These are phyloP conservation scores for Malurus cyaneus DNA, from an alignment of 2,113 vertebrate genomes.

Conservation along the genomic window DNA sequence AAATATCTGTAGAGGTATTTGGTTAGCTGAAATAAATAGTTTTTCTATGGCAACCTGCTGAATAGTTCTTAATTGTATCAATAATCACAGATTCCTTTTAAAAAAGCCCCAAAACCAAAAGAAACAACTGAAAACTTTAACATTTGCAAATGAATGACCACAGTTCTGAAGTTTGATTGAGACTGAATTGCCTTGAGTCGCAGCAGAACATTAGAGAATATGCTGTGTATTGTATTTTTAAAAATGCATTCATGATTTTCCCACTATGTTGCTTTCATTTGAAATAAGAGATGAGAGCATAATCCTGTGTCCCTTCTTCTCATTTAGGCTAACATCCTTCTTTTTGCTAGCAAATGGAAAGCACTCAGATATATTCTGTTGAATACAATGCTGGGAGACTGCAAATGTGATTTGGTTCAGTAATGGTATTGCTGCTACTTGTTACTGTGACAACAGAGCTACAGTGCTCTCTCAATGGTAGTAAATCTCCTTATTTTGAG, in stretches of 20 bases:
- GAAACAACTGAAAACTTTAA: neutral
- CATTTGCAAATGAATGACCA: slow-evolving; percentile 35
- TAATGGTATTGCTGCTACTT: neutral
- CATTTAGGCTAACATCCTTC: slow-evolving; percentile 1
- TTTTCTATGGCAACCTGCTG: slow-evolving; percentile 3
- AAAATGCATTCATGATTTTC: neutral
- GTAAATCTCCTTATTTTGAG: neutral
- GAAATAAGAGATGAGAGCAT: neutral
- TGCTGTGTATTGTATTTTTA: neutral
- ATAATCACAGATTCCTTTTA: neutral
- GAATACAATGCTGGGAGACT: slow-evolving; percentile 3
- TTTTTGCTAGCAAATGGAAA: slow-evolving; percentile 28
- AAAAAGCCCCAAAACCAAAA: accelerated
- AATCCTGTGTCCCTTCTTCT: neutral
- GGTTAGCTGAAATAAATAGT: neutral
- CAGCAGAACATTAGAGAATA: neutral
- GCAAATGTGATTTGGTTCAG: slow-evolving; percentile 26
- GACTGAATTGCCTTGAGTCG: neutral
- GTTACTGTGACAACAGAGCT: slow-evolving; percentile 38
- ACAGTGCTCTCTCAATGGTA: neutral
- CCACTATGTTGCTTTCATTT: neutral
- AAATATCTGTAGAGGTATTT: neutral
- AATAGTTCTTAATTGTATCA: slow-evolving; percentile 37
- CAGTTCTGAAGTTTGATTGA: slow-evolving; percentile 22
- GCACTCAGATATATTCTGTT: slow-evolving; percentile 3